Conservation (phyloP, 2,888 invertebrate species). For the Microctonus aethiopoides region DNA sequence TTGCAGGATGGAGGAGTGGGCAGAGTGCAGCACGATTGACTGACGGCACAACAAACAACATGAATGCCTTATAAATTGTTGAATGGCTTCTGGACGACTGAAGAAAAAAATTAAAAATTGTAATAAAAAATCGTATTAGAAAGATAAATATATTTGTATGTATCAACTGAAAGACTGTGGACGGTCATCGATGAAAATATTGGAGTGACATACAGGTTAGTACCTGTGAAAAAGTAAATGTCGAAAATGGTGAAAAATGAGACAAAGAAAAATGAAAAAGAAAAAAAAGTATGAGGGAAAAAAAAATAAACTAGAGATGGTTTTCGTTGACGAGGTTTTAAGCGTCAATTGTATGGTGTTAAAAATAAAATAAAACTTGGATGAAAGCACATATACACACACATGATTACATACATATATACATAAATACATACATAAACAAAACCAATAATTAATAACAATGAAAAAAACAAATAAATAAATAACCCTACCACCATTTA, state of each 20-base stretch:
- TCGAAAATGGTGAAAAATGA: conserved; percentile 41
- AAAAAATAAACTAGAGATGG: neutral
- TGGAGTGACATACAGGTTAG: neutral
- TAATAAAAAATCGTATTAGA: conserved; percentile 39
- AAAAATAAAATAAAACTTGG: conserved; percentile 40
- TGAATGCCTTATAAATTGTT: conserved; percentile 45
- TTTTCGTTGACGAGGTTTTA: neutral
- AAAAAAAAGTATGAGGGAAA: neutral
- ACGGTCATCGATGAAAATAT: conserved; percentile 3
- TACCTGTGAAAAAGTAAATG: conserved; percentile 19
- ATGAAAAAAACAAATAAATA: neutral
- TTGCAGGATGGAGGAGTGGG: conserved; percentile 65
- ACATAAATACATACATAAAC: neutral
- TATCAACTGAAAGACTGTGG: conserved; percentile 39
- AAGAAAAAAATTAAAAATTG: conserved; percentile 38
- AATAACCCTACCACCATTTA: neutral
- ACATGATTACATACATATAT: too few species aligned
- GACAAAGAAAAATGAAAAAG: conserved; percentile 33
- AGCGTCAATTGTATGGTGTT: conserved; percentile 29
- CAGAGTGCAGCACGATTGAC: conserved; percentile 64
- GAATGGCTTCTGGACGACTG: conserved; percentile 26
- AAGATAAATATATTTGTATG: conserved; percentile 45
- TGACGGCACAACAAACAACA: conserved; percentile 61
- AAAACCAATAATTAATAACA: conserved; percentile 33
- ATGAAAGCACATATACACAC: conserved; percentile 14